Evolutionary conservation across 2,888 invertebrate genomes (phyloP), one percentile per base, ranked within the genome.

Genomic region (Agonopterix arenella): DNA sequence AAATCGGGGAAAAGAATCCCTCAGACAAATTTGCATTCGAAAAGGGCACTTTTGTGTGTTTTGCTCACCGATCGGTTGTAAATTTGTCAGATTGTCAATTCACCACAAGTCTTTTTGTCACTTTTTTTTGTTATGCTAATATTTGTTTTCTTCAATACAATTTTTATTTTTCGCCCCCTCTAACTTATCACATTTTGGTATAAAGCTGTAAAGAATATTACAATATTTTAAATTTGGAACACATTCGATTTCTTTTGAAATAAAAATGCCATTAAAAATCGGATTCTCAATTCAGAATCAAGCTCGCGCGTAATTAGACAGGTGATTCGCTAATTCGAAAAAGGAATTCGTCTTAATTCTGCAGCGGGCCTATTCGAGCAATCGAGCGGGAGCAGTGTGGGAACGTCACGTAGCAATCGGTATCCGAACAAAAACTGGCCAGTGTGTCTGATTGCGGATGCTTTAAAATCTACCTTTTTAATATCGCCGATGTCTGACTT

Each of bases 61-160:
- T 73, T 78, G 41, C 66, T 63, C 73, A 66, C 66, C 74, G 80
- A 84, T 85, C 84, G 81, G 76, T 79, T 81, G 81, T 80, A 78
- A 83, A 84, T 86, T 86, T 85, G 85, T 84, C 83, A 78, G 84
- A 84, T 84, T 84, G 86, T 76, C 86, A 78, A 85, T 85, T 77
- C 79, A 74, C 77, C 75, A 70, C 76, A 76, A 81, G 70, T 74
- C 64, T 54, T 52, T 71, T 72, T 73, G 76, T 70, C 85, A 80
- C 81, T 82, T 28, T 28, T 28, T 28, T 76, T 85, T 88, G 86
- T 86, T 83, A 86, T 88, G 88, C 62, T 81, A 88, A 88, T 86
- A 68, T 68, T 53, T 53, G 51, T 60, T 58, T 55, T 57, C 56
- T 58, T 50, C 28, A 53, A 55, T 51, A 48, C 46, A 41, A 51